Evolutionary conservation across 2,113 vertebrate species (phyloP), one percentile per base, ranked within the genome.

Genomic region (Nothobranchius kuhntae): DNA sequence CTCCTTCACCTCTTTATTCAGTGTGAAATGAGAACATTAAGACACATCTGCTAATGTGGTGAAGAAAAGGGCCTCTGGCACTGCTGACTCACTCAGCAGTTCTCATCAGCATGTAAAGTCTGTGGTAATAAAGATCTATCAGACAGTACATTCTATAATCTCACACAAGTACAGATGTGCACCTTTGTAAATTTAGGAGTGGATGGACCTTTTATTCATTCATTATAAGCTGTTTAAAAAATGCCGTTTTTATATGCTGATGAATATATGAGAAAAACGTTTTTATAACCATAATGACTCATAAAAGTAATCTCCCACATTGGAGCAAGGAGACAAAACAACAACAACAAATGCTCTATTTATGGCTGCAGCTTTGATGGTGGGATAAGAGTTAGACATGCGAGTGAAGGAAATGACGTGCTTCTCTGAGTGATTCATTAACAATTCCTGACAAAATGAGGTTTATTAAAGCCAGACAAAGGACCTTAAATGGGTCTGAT

Each of bases 41-140:
- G 46, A 47, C 62, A n/a, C 9, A 59, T 58, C 72, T 70, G 65
- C 26, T 52, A 26, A 51, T 10, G 46, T 38, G 30, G 11, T 46
- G 26, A 48, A 62, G 26, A 55, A 68, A 57, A 58, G 35, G 21
- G 7, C 52, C 63, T 15, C 14, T 40, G 36, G 15, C 52, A 30
- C 44, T 61, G 73, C 73, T 82, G 76, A 71, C 47, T 77, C 73
- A 55, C 30, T n/a, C 61, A 58, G 24, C 44, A 38, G 17, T 14
- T 21, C 53, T 65, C 57, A 55, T 67, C 38, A 73, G 46, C 17
- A 66, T 55, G 46, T 21, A 38, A 54, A 52, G 26, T 69, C 13
- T 54, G 12, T 60, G 47, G 47, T 53, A 59, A 65, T 64, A 67
- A 53, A 57, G 14, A 68, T n/a, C 4, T 9, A 36, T 54, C 51